These are phyloP conservation scores for Saguinus midas DNA, from an alignment of 2,113 vertebrate genomes.

Conservation along the genomic window DNA sequence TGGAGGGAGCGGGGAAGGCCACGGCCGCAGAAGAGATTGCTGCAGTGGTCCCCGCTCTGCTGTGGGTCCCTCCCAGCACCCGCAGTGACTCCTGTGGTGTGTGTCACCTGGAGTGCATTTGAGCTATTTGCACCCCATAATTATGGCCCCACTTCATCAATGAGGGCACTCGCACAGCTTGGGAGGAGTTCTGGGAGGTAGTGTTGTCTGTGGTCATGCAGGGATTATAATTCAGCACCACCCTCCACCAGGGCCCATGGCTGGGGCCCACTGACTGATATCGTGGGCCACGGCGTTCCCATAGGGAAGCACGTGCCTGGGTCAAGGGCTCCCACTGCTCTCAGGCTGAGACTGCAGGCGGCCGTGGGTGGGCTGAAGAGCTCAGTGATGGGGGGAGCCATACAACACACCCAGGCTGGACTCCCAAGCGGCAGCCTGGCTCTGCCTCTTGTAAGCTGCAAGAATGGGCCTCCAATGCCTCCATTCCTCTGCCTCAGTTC, in stretches of 20 bases:
- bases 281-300: neutral
- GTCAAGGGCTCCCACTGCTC: neutral
- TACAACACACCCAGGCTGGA: fast-evolving
- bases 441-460: neutral
- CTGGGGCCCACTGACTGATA: neutral
- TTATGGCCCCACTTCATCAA: fast-evolving
- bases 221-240: neutral
- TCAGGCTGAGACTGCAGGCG: neutral
- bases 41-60: neutral
- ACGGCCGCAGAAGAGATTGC: fast-evolving
- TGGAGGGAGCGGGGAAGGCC: fast-evolving
- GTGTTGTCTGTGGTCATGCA: fast-evolving
- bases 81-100: fast-evolving
- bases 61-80: fast-evolving
- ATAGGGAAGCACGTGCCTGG: too few relatives aligned
- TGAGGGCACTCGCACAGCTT: fast-evolving
- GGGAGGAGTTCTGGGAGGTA: neutral
- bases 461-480: neutral
- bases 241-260: neutral
- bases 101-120: fast-evolving
- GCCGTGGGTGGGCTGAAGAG: too few relatives aligned
- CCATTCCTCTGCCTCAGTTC: neutral
- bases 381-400: neutral
- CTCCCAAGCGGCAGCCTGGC: neutral
- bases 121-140: neutral